A percentile compares a stretch with the other conserved stretches of the same genome.
These are phyloP conservation scores for Pandemis heparana DNA, from an alignment of 2,888 invertebrate species.

Conservation along the genomic window DNA sequence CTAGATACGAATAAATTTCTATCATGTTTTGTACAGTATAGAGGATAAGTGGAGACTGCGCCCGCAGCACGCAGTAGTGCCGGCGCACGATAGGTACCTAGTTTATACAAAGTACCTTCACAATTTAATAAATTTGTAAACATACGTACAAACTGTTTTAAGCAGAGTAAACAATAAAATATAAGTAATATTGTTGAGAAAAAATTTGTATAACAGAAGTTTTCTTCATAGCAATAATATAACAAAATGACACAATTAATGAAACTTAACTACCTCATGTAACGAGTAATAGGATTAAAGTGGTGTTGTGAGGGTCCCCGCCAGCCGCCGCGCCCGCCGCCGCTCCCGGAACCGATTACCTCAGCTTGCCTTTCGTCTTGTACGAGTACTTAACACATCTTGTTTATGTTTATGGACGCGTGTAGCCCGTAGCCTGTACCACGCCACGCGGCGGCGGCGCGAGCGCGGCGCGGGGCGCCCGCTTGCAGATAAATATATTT, in stretches of 20 bases:
- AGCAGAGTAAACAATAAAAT: conserved; percentile 57
- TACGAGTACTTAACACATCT: conserved; percentile 19
- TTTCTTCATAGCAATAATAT: conserved; percentile 76
- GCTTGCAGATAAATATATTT: conserved; percentile 57
- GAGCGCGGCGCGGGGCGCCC: conserved; percentile 42
- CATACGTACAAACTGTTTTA: conserved; percentile 56
- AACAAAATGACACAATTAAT: conserved; percentile 68
- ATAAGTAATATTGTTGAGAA: conserved; percentile 74
- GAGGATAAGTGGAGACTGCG: conserved; percentile 35
- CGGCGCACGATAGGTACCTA: conserved; percentile 13
- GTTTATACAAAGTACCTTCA: conserved; percentile 28
- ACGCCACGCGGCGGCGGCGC: conserved; percentile 39
- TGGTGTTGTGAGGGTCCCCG: conserved; percentile 62
- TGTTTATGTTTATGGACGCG: conserved; percentile 45
- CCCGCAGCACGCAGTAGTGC: conserved; percentile 14
- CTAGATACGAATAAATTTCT: conserved; percentile 48
- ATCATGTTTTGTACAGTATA: conserved; percentile 42
- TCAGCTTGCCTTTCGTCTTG: conserved; percentile 70
- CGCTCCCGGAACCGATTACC: conserved; percentile 49
- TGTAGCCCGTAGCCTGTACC: background rate
- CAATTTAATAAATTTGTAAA: conserved; percentile 51
- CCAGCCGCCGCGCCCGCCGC: conserved; percentile 46
- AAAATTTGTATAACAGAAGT: conserved; percentile 72
- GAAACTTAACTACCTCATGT: conserved; percentile 83
- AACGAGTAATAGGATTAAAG: conserved; percentile 74